A percentile compares a stretch with the other conserved stretches of the same genome.
Evolutionary conservation across 2,797 vertebrate species (phyloP).

Genomic region (Mormyrus hasselquistii): DNA sequence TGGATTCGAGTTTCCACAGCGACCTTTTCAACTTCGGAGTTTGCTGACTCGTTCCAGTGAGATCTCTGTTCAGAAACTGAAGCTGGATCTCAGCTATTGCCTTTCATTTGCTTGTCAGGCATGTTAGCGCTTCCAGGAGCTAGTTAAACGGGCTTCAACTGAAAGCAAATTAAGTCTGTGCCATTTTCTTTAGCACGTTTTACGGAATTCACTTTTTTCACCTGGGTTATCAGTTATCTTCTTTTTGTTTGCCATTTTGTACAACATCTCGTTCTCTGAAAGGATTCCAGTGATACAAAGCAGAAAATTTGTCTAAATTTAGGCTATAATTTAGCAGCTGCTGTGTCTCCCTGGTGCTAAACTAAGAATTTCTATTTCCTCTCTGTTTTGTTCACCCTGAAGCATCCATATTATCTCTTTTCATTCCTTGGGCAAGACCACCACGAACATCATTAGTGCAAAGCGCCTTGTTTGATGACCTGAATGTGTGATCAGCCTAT

Average conservation of each 20-base stretch:
- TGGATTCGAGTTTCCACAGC: conserved; percentile 2
- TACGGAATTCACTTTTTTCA: neutral
- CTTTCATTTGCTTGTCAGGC: neutral
- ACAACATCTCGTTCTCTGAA: neutral
- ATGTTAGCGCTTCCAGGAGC: neutral
- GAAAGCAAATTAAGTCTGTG: neutral
- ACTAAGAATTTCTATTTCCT: neutral
- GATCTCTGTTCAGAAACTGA: neutral
- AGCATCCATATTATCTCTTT: neutral
- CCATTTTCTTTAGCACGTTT: neutral
- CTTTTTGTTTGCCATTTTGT: neutral
- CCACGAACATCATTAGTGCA: neutral
- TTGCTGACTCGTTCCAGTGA: neutral
- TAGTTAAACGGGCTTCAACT: neutral
- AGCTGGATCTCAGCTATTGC: neutral
- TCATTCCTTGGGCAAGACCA: neutral
- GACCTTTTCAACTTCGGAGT: neutral
- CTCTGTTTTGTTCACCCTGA: neutral
- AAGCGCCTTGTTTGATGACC: neutral
- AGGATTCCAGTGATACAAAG: neutral
- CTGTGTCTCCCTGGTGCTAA: neutral
- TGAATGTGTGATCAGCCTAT: neutral
- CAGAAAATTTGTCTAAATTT: neutral
- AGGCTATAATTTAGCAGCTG: conserved; percentile 3
- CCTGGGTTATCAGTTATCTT: neutral